Percentiles rank a stretch among this genome's conserved stretches.
Conservation (phyloP, 2,797 vertebrate genomes). For the Acomys russatus region DNA sequence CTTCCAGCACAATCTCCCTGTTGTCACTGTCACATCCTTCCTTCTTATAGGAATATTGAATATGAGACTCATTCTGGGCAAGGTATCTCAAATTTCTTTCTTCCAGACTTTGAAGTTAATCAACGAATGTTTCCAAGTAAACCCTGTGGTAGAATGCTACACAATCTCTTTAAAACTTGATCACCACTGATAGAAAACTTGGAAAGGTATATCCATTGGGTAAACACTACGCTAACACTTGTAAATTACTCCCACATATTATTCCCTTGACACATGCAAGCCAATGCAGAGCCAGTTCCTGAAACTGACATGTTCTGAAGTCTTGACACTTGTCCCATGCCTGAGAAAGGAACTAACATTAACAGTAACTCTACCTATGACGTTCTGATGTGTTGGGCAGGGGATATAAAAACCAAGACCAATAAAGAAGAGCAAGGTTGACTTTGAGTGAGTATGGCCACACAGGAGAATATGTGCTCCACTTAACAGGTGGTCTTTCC, state of each 20-base stretch:
- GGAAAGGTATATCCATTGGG: neutral
- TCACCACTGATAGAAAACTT: neutral
- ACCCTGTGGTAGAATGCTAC: constrained; percentile 14
- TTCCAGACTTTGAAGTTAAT: neutral
- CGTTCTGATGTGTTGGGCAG: neutral
- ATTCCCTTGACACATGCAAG: constrained; percentile 4
- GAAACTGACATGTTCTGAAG: neutral
- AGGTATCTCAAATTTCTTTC: neutral
- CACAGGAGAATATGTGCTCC: neutral
- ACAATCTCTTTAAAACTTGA: neutral
- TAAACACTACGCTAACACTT: neutral
- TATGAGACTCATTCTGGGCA: neutral
- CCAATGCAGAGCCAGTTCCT: neutral
- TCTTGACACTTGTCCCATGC: neutral
- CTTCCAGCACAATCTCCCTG: neutral
- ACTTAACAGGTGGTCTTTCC: neutral
- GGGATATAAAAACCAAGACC: neutral
- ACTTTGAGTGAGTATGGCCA: neutral
- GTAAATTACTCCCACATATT: constrained; percentile 49
- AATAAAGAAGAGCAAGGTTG: neutral
- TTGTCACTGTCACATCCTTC: neutral
- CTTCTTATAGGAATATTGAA: neutral
- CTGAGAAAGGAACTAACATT: neutral
- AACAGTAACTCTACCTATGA: neutral
- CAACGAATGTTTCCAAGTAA: neutral